Percentiles rank a stretch among this genome's conserved stretches.
Evolutionary conservation across 2,888 invertebrate species (phyloP).

Genomic region (Lymantria monacha): DNA sequence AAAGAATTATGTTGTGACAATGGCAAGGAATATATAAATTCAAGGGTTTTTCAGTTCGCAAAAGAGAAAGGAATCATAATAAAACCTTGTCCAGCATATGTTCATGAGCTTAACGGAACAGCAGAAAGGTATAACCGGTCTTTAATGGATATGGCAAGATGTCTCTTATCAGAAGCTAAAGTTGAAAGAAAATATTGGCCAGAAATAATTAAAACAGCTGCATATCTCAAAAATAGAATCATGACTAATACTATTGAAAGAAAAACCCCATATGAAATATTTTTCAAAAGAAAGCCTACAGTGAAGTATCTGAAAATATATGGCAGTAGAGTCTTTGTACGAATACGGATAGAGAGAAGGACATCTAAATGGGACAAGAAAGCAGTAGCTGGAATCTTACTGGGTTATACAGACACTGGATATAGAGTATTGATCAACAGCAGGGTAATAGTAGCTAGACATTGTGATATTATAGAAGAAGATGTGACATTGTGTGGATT

Average conservation of each 20-base stretch:
- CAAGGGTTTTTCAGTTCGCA: conserved; percentile 1
- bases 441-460: conserved; percentile 2
- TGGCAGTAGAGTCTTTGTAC: conserved; percentile 23
- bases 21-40: conserved; percentile 19
- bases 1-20: conserved; percentile 14
- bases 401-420: conserved; percentile 3
- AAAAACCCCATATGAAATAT: conserved; percentile 34
- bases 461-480: conserved; percentile 4
- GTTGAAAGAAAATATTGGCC: conserved; percentile 29
- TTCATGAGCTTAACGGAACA: conserved; percentile 35
- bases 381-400: not conserved
- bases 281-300: conserved; percentile 21
- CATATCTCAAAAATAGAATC: conserved; percentile 36
- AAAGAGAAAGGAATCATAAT: conserved; percentile 8
- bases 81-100: conserved; percentile 32
- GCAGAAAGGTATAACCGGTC: conserved; percentile 33
- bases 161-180: conserved; percentile 27
- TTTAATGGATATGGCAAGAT: conserved; percentile 21
- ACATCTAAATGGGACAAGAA: conserved; percentile 4
- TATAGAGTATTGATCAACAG: conserved; percentile 1
- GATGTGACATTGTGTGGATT: conserved; percentile 2
- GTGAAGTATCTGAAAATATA: conserved; percentile 30
- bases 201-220: conserved; percentile 32
- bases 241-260: conserved; percentile 32
- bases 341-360: not conserved